phyloP scores from a whole-genome alignment of 2,888 invertebrate species.

The Trachelus tabidus region DNA sequence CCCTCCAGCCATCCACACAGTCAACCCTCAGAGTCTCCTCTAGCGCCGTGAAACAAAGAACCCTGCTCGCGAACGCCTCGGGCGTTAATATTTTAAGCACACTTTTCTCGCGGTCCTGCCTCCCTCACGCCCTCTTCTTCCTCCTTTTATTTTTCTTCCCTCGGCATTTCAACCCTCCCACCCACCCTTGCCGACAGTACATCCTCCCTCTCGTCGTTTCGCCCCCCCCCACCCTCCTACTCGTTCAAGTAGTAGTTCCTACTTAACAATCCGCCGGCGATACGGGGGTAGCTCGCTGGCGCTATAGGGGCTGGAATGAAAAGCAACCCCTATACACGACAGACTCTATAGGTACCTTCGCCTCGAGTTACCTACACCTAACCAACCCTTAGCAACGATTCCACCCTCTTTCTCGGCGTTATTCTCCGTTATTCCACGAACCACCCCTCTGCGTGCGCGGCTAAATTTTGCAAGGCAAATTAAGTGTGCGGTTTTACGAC shows the following conservation, averaged over 20 bases:
- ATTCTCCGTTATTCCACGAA: conserved; percentile 8
- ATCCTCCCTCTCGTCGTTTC: conserved; percentile 7
- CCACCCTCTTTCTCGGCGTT: conserved; percentile 12
- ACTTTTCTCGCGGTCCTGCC: conserved; percentile 51
- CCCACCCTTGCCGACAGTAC: conserved; percentile 18
- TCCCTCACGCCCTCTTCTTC: conserved; percentile 20
- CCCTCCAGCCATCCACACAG: conserved; percentile 11
- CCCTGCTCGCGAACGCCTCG: conserved; percentile 56
- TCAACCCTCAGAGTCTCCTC: conserved; percentile 17
- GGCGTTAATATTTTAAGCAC: conserved; percentile 67
- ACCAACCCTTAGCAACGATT: conserved; percentile 1
- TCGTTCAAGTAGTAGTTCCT: conserved; percentile 6
- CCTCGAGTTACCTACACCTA: neutral
- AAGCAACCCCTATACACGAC: neutral
- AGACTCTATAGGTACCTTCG: neutral
- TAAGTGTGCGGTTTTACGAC: conserved; percentile 65
- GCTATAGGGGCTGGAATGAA: neutral
- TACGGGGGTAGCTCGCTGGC: neutral
- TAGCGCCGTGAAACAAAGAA: conserved; percentile 57
- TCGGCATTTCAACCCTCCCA: conserved; percentile 12
- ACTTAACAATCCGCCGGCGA: neutral
- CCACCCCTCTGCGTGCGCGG: conserved; percentile 32
- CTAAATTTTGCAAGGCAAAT: conserved; percentile 65
- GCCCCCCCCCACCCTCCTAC: conserved; percentile 4
- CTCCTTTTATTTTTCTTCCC: conserved; percentile 13